Conservation (phyloP, 2,888 invertebrate genomes). For the Xiphydria camelus region DNA sequence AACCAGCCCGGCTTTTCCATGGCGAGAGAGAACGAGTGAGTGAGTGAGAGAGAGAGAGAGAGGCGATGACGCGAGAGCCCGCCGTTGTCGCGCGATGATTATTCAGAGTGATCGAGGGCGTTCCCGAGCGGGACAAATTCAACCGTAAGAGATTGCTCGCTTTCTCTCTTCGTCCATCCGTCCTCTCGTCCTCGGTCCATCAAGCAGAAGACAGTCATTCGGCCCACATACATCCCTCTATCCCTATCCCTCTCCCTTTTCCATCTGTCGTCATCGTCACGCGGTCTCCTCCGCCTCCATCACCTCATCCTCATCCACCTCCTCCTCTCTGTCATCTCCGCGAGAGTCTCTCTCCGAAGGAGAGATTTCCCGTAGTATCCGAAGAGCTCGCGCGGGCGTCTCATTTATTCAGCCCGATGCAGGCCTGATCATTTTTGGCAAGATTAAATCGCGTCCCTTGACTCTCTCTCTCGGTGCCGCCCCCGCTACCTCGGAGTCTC, state of each 20-base stretch:
- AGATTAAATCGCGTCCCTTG: background rate
- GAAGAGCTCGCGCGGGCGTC: too few species aligned
- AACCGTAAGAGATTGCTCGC: slow-evolving; percentile 49
- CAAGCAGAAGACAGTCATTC: too few species aligned
- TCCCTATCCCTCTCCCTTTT: background rate
- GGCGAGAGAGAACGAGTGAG: too few species aligned
- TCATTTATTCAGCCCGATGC: background rate
- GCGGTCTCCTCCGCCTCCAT: background rate
- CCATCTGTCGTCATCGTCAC: background rate
- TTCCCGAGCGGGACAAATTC: slow-evolving; percentile 39
- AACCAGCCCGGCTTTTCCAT: background rate
- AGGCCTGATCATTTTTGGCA: background rate
- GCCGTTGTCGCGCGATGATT: slow-evolving; percentile 41
- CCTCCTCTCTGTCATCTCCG: slow-evolving; percentile 20
- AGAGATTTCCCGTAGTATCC: too few species aligned
- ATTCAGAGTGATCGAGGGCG: slow-evolving; percentile 50
- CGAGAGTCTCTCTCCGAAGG: background rate
- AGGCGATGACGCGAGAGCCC: slow-evolving; percentile 38
- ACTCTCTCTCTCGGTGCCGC: too few species aligned
- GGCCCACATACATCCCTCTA: background rate
- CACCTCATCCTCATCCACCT: slow-evolving; percentile 19
- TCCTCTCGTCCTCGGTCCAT: background rate
- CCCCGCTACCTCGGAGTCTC: too few species aligned
- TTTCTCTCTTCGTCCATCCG: background rate
- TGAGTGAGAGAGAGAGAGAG: too few species aligned